A percentile compares a stretch with the other conserved stretches of the same genome.
phyloP scores from a whole-genome alignment of 2,797 vertebrate species.

The Chrosomus eos region DNA sequence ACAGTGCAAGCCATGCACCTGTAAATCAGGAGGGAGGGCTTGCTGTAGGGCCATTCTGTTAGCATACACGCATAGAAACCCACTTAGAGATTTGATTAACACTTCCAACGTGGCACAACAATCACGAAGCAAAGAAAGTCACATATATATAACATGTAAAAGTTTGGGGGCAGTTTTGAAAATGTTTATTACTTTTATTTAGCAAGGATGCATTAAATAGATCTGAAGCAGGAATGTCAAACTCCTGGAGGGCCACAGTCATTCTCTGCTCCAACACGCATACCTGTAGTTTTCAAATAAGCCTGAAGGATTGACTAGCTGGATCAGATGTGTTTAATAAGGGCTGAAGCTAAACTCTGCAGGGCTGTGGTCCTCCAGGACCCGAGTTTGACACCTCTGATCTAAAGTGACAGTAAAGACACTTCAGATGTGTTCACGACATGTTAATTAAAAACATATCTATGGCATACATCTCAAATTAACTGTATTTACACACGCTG shows the following conservation, averaged over 20 bases:
- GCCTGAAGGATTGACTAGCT: conserved; percentile 1
- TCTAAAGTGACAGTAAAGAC: neutral
- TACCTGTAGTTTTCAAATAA: neutral
- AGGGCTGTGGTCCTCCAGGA: neutral
- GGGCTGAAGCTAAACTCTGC: neutral
- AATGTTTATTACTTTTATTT: neutral
- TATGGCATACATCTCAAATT: neutral
- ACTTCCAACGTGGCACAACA: neutral
- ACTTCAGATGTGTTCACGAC: neutral
- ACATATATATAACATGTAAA: neutral
- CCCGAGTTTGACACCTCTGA: neutral
- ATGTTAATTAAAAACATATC: neutral
- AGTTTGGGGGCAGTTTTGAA: no score
- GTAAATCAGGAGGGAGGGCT: conserved; percentile 18
- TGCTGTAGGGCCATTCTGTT: neutral
- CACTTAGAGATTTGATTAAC: neutral
- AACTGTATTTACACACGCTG: conserved; percentile 3
- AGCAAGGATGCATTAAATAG: neutral
- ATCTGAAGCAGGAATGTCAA: neutral
- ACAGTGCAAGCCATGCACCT: conserved; percentile 16
- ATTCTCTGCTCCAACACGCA: neutral
- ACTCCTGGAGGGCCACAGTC: no score
- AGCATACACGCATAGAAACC: neutral
- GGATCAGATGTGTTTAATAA: neutral
- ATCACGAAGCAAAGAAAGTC: neutral